Percentiles rank a stretch among this genome's conserved stretches.
phyloP scores from a whole-genome alignment of 2,888 invertebrate genomes.

The Lasioglossum leucozonium region DNA sequence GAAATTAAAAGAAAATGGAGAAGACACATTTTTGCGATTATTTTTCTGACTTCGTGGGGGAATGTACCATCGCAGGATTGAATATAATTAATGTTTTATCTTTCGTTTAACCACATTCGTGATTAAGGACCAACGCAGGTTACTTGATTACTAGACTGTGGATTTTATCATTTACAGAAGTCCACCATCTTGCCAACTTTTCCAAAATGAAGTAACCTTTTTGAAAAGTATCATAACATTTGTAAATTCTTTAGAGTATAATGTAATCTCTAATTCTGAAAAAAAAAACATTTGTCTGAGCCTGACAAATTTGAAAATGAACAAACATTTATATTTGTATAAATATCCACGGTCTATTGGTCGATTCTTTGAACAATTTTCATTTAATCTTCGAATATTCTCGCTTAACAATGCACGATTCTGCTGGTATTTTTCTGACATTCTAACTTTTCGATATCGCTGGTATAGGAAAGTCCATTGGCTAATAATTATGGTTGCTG shows the following conservation, averaged over 20 bases:
- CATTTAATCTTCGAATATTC: background rate
- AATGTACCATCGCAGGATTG: background rate
- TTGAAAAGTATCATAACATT: too few relatives aligned
- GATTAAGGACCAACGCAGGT: background rate
- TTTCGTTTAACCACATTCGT: background rate
- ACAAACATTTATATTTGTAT: background rate
- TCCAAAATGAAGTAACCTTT: background rate
- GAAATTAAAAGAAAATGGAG: too few relatives aligned
- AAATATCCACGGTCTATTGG: background rate
- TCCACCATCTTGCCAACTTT: too few relatives aligned
- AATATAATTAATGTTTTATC: background rate
- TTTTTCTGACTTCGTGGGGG: too few relatives aligned
- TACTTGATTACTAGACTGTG: background rate
- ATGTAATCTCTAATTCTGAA: background rate
- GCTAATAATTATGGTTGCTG: background rate
- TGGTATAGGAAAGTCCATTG: background rate
- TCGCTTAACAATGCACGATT: background rate
- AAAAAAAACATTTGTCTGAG: too few relatives aligned
- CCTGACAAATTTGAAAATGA: too few relatives aligned
- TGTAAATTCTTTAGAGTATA: background rate
- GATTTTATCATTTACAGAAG: background rate
- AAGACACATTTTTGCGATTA: too few relatives aligned
- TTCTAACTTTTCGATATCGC: background rate
- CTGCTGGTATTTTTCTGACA: background rate
- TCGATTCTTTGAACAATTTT: background rate